Evolutionary conservation across 2,888 invertebrate genomes (phyloP).

Genomic region (Zonitis immaculata): DNA sequence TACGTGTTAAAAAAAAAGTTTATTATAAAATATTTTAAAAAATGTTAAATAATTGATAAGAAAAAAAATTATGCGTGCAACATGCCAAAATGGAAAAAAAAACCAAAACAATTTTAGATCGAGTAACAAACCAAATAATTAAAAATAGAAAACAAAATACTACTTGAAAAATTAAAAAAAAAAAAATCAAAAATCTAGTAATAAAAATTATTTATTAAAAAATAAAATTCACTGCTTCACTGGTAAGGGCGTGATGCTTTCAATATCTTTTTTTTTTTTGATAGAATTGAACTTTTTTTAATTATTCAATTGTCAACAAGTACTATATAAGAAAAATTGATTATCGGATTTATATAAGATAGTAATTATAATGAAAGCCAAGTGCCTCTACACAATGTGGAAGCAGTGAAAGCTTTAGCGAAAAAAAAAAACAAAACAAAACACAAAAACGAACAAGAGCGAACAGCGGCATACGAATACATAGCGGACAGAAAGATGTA

Average conservation of each 20-base stretch:
- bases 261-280: neutral
- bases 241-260: conserved; percentile 22
- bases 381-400: conserved; percentile 38
- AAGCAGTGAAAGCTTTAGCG: conserved; percentile 41
- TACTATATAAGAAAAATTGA: conserved; percentile 8
- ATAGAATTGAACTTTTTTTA: too few species aligned
- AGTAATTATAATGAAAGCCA: conserved; percentile 17
- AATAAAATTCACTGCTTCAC: conserved; percentile 34
- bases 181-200: conserved; percentile 21
- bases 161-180: conserved; percentile 16
- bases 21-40: conserved; percentile 7
- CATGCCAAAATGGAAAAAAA: too few species aligned
- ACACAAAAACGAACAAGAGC: conserved; percentile 49
- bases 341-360: conserved; percentile 4
- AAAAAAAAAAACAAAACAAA: too few species aligned
- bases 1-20: conserved; percentile 36
- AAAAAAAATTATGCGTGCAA: conserved; percentile 41
- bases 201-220: conserved; percentile 20
- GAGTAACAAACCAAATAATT: conserved; percentile 22
- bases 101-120: conserved; percentile 21
- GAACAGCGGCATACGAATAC: conserved; percentile 48
- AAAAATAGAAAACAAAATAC: conserved; percentile 22
- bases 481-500: conserved; percentile 53
- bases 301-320: conserved; percentile 3
- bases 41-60: conserved; percentile 26